Evolutionary conservation across 2,797 vertebrate genomes (phyloP), one percentile per base, ranked within the genome.

Genomic region (Artibeus jamaicensis): DNA sequence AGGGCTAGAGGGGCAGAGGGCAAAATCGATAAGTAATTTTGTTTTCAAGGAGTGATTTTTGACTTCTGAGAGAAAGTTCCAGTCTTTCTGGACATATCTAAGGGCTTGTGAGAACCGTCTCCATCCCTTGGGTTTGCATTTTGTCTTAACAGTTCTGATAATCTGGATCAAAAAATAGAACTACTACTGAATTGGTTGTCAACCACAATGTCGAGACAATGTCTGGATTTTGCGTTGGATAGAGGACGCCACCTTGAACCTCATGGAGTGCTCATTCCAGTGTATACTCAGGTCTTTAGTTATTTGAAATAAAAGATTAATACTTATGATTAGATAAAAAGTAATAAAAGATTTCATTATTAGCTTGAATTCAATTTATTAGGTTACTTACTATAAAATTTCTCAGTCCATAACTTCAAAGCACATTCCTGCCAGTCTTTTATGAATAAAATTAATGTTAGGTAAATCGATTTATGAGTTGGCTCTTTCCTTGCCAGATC

Each of bases 291-390:
- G 29, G 81, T 6, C 11, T 79, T 82, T 48, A 53, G 32, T 53
- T 74, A 55, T 90, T 85, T 85, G 37, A 87, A 93, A 90, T 50
- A 53, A 22, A 93, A 71, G 14, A 10, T 85, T 82, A 90, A 65
- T 85, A 22, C 24, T 59, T 79, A 3, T 29, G 12, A 77, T 90
- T 29, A 68, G 24, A 78, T 74, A 37, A 42, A 62, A 96, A 55
- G 37, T 42, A 50, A 48, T 24, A 65, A 79, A 91, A 65, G 0
- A 2, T 86, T 76, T 89, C 32, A 37, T 76, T 76, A 57, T 85
- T 32, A 89, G 16, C 34, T 62, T 92, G 34, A 94, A 88, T 50
- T 67, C 76, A 18, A 65, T n/a, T 93, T 22, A 79, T 77, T 71
- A 42, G 59, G 6, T 34, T 53, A 10, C 4, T 34, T 68, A 57